Evolutionary conservation across 2,113 vertebrate species (phyloP).

Genomic region (Phylloscopus trochiloides): DNA sequence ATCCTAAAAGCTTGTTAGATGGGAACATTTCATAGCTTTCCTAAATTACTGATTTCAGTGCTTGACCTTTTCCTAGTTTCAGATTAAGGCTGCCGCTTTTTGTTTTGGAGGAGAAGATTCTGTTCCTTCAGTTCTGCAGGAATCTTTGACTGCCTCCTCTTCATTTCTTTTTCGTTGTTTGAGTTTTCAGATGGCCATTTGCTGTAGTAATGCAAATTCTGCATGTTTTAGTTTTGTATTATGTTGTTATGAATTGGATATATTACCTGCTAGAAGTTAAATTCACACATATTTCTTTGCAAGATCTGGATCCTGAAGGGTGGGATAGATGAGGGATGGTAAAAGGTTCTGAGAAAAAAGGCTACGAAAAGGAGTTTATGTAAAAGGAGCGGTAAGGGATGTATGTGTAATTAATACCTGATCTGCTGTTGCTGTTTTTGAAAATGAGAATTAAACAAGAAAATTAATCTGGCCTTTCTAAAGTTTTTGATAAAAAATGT

Average conservation of each 20-base stretch:
- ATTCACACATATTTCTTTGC: neutral
- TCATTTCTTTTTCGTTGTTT: neutral
- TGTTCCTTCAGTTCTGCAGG: neutral
- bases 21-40: neutral
- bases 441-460: conserved; percentile 29
- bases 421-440: neutral
- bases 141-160: neutral
- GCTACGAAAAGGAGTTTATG: neutral
- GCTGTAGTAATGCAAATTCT: neutral
- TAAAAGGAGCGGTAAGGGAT: neutral
- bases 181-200: neutral
- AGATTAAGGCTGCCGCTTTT: neutral
- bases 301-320: neutral
- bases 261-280: neutral
- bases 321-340: neutral
- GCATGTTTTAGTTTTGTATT: neutral
- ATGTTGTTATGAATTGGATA: neutral
- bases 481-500: neutral
- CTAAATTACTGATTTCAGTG: neutral
- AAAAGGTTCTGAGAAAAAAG: neutral
- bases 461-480: neutral
- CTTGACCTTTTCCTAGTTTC: neutral
- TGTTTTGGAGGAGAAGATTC: neutral
- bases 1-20: neutral
- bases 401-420: neutral